Base-by-base conservation (phyloP, 2,113 vertebrate species). In the Xenopus laevis region DNA sequence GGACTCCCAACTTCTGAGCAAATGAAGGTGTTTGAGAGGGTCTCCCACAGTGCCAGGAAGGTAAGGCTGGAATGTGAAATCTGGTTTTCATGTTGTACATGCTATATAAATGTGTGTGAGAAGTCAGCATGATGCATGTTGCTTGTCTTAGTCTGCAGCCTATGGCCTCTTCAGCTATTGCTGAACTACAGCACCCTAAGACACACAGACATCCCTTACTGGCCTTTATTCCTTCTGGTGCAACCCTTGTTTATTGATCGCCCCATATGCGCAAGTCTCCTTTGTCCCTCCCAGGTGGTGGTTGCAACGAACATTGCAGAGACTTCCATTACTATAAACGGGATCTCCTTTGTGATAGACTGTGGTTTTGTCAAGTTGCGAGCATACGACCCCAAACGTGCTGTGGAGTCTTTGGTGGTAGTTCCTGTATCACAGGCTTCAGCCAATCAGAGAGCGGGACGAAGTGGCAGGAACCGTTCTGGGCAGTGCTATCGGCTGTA, bases 281-380 rank as follows among this genome's bases (percentile, higher is more conserved):
- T 68, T 59, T 74, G 21, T 70, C 30, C 0, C 21, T 78, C 5
- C 8, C 82, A 99, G 97, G 93, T 99, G 81, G 92, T 99, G 16
- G 95, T 99, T 2, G 97, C 96, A 40, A 99, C 97, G n/a, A 99
- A 99, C 74, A 91, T 99, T 21, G 97, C 97, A 0, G 97, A 99
- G 88, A 97, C 97, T 1, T 99, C 97, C 72, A 95, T 99, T 80
- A 99, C 97, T 0, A 94, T 99, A 27, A 96, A 94, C 0, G 95
- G 97, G 2, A 79, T 99, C 0, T 81, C 93, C 0, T 98, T 94
- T 0, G 95, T 99, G 60, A 95, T 99, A 0, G 97, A 98, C 82
- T 99, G 97, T 65, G 97, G 97, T 1, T 99, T 99, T 40, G 92
- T 99, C 77, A 99, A 99, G 82, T 90, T 99, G 67, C 88, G 95